Evolutionary conservation across 2,113 vertebrate species (phyloP).

Genomic region (Corynorhinus townsendii): DNA sequence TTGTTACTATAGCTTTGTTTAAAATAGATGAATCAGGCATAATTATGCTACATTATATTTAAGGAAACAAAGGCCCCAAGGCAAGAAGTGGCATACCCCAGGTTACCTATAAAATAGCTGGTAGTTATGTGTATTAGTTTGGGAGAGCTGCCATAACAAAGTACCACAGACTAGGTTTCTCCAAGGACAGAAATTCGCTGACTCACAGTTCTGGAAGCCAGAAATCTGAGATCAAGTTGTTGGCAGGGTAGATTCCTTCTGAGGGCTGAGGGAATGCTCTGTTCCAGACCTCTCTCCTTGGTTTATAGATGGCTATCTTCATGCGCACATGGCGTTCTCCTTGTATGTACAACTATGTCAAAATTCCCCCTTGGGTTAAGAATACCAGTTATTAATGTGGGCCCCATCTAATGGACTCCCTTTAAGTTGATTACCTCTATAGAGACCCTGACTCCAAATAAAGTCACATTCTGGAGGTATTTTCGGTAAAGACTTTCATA

Average conservation of each 20-base stretch:
- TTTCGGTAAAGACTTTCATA: neutral
- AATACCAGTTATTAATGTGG: neutral
- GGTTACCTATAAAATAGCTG: neutral
- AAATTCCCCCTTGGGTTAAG: neutral
- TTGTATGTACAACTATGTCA: neutral
- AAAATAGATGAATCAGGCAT: neutral
- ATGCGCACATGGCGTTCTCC: rapidly evolving
- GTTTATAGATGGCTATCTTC: neutral
- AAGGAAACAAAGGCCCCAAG: neutral
- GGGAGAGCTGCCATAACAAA: rapidly evolving
- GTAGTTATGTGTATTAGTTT: neutral
- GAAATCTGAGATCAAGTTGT: neutral
- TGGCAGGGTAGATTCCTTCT: neutral
- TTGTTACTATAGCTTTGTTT: neutral
- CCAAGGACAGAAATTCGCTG: neutral
- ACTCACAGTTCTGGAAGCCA: neutral
- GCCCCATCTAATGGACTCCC: rapidly evolving
- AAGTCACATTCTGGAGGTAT: neutral
- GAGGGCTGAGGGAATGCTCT: neutral
- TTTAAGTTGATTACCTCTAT: neutral
- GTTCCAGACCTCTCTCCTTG: neutral
- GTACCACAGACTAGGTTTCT: neutral
- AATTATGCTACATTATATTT: neutral
- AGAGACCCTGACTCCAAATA: neutral
- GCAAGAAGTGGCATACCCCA: neutral